Evolutionary conservation across 2,113 vertebrate genomes (phyloP), one percentile per base, ranked within the genome.

Genomic region (Dipodomys ordii): DNA sequence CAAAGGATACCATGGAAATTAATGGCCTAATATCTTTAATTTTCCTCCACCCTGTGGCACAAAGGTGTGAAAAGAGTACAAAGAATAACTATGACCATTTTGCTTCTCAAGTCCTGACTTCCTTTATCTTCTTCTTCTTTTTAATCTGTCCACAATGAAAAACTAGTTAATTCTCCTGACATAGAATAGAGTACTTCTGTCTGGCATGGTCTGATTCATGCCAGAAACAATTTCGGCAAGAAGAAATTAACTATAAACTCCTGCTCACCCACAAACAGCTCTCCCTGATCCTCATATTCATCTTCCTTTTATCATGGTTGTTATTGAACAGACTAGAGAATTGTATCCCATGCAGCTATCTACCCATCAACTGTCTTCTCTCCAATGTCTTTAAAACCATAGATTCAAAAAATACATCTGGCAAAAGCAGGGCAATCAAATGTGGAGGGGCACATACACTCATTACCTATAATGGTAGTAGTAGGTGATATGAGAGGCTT

Each of bases 121-220:
- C 39, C 53, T 77, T 64, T 80, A 46, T 86, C 39, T 80, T 19
- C 9, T 20, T 28, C 22, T 46, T 46, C 39, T 49, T 82, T 73
- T 18, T 3, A 15, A 76, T 86, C 77, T 86, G 57, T 87, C n/a
- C 46, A 88, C 92, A 93, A 65, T 94, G 85, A 94, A 96, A 97
- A 94, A 89, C 87, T 80, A 95, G 84, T 91, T 97, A 95, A 96
- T 96, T 96, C 92, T 89, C 74, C 39, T 94, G 94, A 96, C 87
- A 92, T 53, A 79, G 83, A 95, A 85, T 85, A 95, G 57, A 95
- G 82, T 53, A 73, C 89, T 95, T 95, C 83, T 93, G 72, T 90
- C 94, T 96, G 69, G 73, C 86, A 85, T 90, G 84, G 20, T 90
- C 89, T 97, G 93, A 96, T 94, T 96, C 95, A 95, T 62, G 35